Percentiles rank a stretch among this genome's conserved stretches.
These are phyloP conservation scores for Crocodylus rhombifer DNA, from an alignment of 2,797 vertebrate genomes.

Conservation along the genomic window DNA sequence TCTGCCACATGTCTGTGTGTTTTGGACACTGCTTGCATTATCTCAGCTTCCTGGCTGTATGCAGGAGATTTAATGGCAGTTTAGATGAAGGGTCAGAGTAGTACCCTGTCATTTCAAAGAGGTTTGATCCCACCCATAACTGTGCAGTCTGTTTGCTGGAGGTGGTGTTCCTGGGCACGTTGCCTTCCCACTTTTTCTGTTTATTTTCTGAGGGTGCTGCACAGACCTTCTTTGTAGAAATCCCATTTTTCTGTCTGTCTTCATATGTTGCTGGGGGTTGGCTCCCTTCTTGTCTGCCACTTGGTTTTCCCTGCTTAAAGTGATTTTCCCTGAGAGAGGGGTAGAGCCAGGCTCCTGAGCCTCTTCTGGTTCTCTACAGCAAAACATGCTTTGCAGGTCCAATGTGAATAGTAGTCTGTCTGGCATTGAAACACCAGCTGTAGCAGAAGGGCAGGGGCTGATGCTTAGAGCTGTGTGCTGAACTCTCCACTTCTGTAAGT, in stretches of 20 bases:
- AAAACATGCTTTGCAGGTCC: neutral
- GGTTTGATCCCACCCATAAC: neutral
- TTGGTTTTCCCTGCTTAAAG: neutral
- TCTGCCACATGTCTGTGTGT: neutral
- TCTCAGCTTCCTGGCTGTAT: neutral
- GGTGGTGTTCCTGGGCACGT: neutral
- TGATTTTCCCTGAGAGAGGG: neutral
- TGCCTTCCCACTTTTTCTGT: neutral
- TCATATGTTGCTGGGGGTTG: neutral
- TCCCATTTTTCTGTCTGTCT: neutral
- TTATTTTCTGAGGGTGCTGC: fast-evolving
- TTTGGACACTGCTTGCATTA: neutral
- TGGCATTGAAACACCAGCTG: neutral
- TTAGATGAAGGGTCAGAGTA: neutral
- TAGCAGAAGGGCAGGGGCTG: neutral
- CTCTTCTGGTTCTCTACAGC: neutral
- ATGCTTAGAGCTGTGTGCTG: neutral
- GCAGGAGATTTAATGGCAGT: neutral
- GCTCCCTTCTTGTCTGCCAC: neutral
- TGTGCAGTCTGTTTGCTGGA: neutral
- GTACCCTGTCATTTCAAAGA: neutral
- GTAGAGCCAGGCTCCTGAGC: neutral
- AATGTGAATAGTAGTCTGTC: neutral
- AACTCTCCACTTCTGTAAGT: neutral
- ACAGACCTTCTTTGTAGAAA: neutral